Percentiles rank a stretch among this genome's conserved stretches.
phyloP scores from a whole-genome alignment of 2,888 invertebrate genomes.

The Eurois occulta region DNA sequence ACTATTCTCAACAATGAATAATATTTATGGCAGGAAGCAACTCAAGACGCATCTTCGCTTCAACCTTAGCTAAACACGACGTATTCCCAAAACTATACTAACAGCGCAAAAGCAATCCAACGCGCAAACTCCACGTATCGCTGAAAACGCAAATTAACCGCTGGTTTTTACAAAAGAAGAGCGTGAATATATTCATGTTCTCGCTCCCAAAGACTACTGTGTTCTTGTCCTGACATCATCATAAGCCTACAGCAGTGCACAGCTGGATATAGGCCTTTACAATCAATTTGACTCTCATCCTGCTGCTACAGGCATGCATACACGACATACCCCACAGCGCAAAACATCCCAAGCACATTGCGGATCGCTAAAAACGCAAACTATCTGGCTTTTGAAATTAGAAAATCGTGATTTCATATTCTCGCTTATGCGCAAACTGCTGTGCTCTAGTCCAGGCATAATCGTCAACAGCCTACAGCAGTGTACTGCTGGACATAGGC shows the following conservation, averaged over 20 bases:
- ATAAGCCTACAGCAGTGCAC: neutral
- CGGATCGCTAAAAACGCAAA: neutral
- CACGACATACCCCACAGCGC: neutral
- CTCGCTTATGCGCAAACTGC: neutral
- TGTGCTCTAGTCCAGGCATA: neutral
- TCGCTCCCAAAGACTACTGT: neutral
- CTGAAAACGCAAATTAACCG: conserved; percentile 75
- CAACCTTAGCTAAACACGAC: neutral
- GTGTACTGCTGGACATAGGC: neutral
- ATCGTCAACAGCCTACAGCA: neutral
- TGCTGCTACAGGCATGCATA: neutral
- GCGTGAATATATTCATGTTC: too few relatives aligned
- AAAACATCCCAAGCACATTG: neutral
- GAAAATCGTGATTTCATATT: neutral
- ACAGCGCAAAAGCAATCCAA: conserved; percentile 35
- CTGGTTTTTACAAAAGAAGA: conserved; percentile 78
- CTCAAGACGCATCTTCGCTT: too few relatives aligned
- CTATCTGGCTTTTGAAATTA: neutral
- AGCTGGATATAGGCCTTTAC: neutral
- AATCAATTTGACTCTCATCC: neutral
- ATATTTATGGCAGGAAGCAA: too few relatives aligned
- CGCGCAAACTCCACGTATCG: conserved; percentile 45
- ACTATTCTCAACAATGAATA: neutral
- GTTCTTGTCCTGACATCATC: neutral
- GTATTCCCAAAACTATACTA: conserved; percentile 6